phyloP scores from a whole-genome alignment of 2,113 vertebrate species.

The Prionailurus viverrinus region DNA sequence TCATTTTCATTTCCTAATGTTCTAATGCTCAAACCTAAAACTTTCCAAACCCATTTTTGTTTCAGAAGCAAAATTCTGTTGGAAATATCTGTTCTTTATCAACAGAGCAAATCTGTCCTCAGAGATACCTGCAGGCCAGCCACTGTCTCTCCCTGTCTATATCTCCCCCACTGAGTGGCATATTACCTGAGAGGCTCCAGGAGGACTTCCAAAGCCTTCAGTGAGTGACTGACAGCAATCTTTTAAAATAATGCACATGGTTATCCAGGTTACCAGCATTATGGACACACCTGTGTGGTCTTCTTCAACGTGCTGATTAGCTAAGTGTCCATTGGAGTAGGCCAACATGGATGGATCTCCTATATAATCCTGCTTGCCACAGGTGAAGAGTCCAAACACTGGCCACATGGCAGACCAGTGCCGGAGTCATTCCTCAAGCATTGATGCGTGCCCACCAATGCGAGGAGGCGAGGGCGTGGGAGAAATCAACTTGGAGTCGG shows the following conservation, averaged over 20 bases:
- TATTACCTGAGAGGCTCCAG: slow-evolving; percentile 14
- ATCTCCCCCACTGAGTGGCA: background rate
- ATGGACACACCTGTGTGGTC: background rate
- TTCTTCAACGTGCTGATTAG: background rate
- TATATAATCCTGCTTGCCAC: background rate
- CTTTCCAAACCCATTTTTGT: slow-evolving; percentile 25
- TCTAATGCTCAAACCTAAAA: slow-evolving; percentile 38
- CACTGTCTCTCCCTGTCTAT: slow-evolving; percentile 28
- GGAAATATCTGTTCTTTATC: slow-evolving; percentile 45
- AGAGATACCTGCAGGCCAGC: slow-evolving; percentile 9
- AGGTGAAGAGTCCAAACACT: background rate
- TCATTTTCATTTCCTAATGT: slow-evolving; percentile 19
- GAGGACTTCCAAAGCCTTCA: slow-evolving; percentile 12
- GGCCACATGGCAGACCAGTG: background rate
- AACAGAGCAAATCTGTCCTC: background rate
- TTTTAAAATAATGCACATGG: background rate
- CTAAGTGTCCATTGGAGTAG: background rate
- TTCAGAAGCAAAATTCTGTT: slow-evolving; percentile 46
- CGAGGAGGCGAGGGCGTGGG: background rate
- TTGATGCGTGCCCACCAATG: background rate
- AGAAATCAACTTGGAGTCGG: background rate
- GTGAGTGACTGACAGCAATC: background rate
- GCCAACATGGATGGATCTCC: background rate
- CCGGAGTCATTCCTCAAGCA: background rate
- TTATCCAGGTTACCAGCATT: background rate